A percentile compares a stretch with the other conserved stretches of the same genome.
phyloP scores from a whole-genome alignment of 2,888 invertebrate genomes.

The Drosophila helvetica region DNA sequence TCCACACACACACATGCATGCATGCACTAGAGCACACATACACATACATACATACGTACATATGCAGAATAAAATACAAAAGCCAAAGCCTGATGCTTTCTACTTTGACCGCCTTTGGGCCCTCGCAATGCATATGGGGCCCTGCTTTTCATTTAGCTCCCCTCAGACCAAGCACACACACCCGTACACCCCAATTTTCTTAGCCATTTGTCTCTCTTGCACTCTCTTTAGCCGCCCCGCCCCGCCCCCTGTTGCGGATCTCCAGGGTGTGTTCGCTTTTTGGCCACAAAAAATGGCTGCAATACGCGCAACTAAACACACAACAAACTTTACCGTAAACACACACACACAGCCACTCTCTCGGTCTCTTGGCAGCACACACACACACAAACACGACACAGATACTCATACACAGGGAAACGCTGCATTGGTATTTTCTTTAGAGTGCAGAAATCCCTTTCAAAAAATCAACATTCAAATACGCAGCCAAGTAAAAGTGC shows the following conservation, averaged over 20 bases:
- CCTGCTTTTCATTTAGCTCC: neutral
- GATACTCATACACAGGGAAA: neutral
- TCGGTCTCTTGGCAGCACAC: slow-evolving; percentile 18
- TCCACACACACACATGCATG: slow-evolving; percentile 16
- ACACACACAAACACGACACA: slow-evolving; percentile 2
- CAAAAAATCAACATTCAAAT: slow-evolving; percentile 62
- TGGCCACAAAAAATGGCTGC: slow-evolving; percentile 64
- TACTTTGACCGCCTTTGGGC: slow-evolving; percentile 72
- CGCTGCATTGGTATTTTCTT: slow-evolving; percentile 54
- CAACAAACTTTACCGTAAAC: slow-evolving; percentile 34
- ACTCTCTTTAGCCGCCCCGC: neutral
- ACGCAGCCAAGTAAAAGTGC: slow-evolving; percentile 54
- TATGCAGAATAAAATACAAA: slow-evolving; percentile 52
- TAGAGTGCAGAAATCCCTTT: slow-evolving; percentile 53
- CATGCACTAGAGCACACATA: slow-evolving; percentile 9
- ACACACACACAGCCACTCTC: neutral
- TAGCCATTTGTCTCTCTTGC: slow-evolving; percentile 19
- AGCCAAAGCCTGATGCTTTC: slow-evolving; percentile 56
- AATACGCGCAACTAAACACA: slow-evolving; percentile 69
- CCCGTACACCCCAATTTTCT: slow-evolving; percentile 24
- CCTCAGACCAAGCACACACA: neutral
- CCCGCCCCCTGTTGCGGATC: neutral
- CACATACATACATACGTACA: slow-evolving; percentile 15
- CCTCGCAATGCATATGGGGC: slow-evolving; percentile 67
- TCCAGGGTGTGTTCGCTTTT: slow-evolving; percentile 54